Evolutionary conservation across 2,797 vertebrate species (phyloP).

Genomic region (Tragelaphus eurycerus): DNA sequence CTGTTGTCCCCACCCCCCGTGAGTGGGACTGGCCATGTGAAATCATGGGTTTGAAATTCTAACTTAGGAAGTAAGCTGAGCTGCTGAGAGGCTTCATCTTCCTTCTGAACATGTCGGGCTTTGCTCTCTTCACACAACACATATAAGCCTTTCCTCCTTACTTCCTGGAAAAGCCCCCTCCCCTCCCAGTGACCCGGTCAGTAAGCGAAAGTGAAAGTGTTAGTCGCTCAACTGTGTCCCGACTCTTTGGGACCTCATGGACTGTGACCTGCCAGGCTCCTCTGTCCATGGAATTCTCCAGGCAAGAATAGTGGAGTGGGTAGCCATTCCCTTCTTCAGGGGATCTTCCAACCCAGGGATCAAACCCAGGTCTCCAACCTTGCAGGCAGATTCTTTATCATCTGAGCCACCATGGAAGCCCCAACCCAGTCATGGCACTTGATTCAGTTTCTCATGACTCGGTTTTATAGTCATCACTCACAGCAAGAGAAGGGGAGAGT

Average conservation of each 20-base stretch:
- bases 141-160: not conserved
- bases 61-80: not conserved
- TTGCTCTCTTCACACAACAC: not conserved
- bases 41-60: not conserved
- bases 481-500: not conserved
- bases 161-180: not conserved
- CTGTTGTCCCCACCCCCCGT: accelerated
- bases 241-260: not conserved
- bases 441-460: not conserved
- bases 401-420: not conserved
- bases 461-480: not conserved
- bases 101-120: too few relatives aligned
- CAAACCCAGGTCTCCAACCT: not conserved
- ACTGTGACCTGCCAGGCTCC: not conserved
- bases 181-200: not conserved
- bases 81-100: not conserved
- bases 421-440: not conserved
- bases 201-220: not conserved
- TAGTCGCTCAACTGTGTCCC: not conserved
- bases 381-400: not conserved
- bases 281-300: not conserved
- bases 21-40: not conserved
- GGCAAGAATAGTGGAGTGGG: not conserved
- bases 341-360: not conserved
- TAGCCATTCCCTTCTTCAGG: not conserved